These are phyloP conservation scores for Cheilosia impressa DNA, from an alignment of 2,888 invertebrate genomes.

Conservation along the genomic window DNA sequence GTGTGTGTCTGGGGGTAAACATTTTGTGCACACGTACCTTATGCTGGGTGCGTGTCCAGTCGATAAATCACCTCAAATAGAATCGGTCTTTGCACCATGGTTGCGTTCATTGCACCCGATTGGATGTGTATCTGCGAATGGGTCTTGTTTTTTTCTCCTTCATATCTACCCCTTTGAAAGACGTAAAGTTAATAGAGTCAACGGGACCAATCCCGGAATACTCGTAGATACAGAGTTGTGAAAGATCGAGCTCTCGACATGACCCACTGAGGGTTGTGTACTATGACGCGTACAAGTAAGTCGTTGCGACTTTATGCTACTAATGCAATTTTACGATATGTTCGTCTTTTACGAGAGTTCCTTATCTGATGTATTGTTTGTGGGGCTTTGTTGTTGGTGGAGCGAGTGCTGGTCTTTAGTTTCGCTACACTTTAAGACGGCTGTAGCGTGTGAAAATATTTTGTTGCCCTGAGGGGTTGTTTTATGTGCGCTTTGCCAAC, in stretches of 20 bases:
- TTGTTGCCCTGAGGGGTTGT: constrained; percentile 11
- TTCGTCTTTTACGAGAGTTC: constrained; percentile 63
- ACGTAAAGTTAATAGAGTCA: constrained; percentile 55
- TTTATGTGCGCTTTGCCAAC: constrained; percentile 19
- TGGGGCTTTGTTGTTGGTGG: no score
- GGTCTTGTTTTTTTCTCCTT: background rate
- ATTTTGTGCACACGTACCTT: constrained; percentile 24
- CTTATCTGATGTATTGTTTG: constrained; percentile 55
- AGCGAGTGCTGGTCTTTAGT: background rate
- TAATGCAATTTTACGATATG: constrained; percentile 70
- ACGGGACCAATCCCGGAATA: constrained; percentile 19
- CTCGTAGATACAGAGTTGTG: background rate
- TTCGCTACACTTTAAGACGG: constrained; percentile 48
- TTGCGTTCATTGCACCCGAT: constrained; percentile 53
- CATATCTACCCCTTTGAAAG: background rate
- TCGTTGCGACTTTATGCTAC: constrained; percentile 42
- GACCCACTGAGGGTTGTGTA: constrained; percentile 56
- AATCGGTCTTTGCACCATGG: constrained; percentile 40
- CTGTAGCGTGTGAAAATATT: constrained; percentile 50
- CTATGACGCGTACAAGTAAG: constrained; percentile 20
- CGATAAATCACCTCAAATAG: constrained; percentile 67
- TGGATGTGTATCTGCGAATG: background rate
- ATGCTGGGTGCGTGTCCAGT: constrained; percentile 55
- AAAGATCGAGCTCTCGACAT: constrained; percentile 31
- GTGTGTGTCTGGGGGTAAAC: background rate